A percentile compares a stretch with the other conserved stretches of the same genome.
phyloP scores from a whole-genome alignment of 1,140 invertebrate genomes.

The Drosophila orosa region DNA sequence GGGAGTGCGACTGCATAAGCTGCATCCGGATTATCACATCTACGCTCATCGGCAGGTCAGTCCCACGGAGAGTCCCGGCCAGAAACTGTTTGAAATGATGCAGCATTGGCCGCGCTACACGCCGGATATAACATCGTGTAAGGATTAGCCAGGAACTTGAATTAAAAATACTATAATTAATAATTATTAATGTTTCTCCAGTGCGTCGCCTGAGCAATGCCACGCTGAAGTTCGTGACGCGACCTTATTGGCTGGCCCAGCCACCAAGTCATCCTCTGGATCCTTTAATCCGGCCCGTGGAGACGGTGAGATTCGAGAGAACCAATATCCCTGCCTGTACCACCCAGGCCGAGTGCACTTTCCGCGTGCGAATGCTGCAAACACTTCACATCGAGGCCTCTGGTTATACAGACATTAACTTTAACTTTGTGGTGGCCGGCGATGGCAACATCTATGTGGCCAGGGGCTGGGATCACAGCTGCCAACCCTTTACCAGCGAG shows the following conservation, averaged over 20 bases:
- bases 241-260: slow-evolving; percentile 87
- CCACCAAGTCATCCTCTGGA: slow-evolving; percentile 82
- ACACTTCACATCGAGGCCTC: slow-evolving; percentile 86
- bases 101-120: slow-evolving; percentile 86
- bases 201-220: slow-evolving; percentile 61
- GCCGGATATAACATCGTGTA: slow-evolving; percentile 54
- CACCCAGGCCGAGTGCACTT: slow-evolving; percentile 60
- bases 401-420: slow-evolving; percentile 87
- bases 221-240: slow-evolving; percentile 78
- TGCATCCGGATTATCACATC: slow-evolving; percentile 86
- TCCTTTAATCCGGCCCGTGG: slow-evolving; percentile 83
- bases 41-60: slow-evolving; percentile 87
- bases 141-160: neutral
- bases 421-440: slow-evolving; percentile 91
- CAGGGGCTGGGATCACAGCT: slow-evolving; percentile 87
- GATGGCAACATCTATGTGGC: slow-evolving; percentile 89
- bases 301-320: slow-evolving; percentile 79
- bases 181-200: slow-evolving; percentile 4
- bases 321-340: slow-evolving; percentile 29
- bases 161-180: neutral
- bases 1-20: slow-evolving; percentile 86
- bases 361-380: slow-evolving; percentile 85
- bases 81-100: slow-evolving; percentile 86
- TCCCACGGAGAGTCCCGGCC: slow-evolving; percentile 87
- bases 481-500: slow-evolving; percentile 39